Evolutionary conservation across 2,113 vertebrate species (phyloP), one percentile per base, ranked within the genome.

Genomic region (Anser cygnoides): DNA sequence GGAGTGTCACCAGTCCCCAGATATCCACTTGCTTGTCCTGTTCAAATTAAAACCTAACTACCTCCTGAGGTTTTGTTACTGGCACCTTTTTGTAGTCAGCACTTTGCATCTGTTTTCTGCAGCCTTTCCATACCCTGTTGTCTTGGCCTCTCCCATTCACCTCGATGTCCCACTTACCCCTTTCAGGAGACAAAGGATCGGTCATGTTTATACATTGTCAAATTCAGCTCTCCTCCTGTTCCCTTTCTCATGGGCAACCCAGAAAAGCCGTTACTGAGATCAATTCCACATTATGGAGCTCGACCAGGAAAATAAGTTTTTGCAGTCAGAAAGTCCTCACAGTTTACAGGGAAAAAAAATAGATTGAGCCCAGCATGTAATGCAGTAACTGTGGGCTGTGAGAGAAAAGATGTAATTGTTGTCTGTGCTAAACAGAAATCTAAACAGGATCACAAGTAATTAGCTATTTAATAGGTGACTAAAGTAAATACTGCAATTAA

Each of bases 381-480:
- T 19, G 29, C 46, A 89, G 43, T 71, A 65, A 93, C 66, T 78
- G 65, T n/a, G 76, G 73, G 55, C 70, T 91, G 57, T 83, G 88
- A 55, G 83, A 95, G 86, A 95, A 95, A 97, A 96, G 85, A 71
- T 91, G 52, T 52, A 92, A 95, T 95, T 94, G 85, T 95, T 94
- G 93, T 97, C 93, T 95, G 68, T 87, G 54, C 83, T 96, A 77
- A 94, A 97, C 76, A 82, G 76, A 67, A 96, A 97, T 77, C 77
- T 93, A 94, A 96, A 92, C 81, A 88, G 72, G 80, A 96, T 97
- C 89, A 94, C 63, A 89, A 95, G 89, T 66, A 87, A 95, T 92
- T 91, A 96, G 75, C 67, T 71, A 87, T 97, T 96, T 96, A 96
- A 91, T 89, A 94, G 88, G 96, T 93, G 93, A 94, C 92, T 96